Percentiles rank a stretch among this genome's conserved stretches.
Conservation (phyloP, 2,888 invertebrate genomes). For the Parnassius mnemosyne region DNA sequence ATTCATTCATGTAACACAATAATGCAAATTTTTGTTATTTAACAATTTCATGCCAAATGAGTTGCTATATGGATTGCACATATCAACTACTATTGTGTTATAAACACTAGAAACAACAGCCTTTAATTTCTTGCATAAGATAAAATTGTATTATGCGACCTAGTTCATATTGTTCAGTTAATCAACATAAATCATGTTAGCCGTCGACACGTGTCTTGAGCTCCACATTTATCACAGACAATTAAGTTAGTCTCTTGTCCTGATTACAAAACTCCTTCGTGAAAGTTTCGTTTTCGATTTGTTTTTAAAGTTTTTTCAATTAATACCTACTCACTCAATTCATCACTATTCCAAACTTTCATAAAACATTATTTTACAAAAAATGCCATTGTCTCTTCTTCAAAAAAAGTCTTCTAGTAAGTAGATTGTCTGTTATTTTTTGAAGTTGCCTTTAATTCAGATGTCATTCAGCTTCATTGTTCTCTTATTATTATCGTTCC, state of each 20-base stretch:
- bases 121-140: conserved; percentile 13
- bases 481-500: conserved; percentile 19
- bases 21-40: background rate
- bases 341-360: background rate
- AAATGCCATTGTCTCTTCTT: background rate
- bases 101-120: background rate
- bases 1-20: background rate
- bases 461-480: conserved; percentile 18
- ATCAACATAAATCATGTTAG: conserved; percentile 54
- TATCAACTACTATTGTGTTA: no score
- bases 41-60: no score
- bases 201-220: conserved; percentile 32
- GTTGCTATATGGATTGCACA: no score
- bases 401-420: conserved; percentile 5
- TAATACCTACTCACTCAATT: no score
- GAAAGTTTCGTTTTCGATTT: conserved; percentile 1
- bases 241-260: conserved; percentile 32
- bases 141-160: conserved; percentile 34
- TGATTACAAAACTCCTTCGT: conserved; percentile 9
- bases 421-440: conserved; percentile 20
- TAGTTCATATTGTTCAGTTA: conserved; percentile 58
- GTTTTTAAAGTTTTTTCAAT: no score
- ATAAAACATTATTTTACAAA: conserved; percentile 1
- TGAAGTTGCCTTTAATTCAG: conserved; percentile 18
- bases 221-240: conserved; percentile 35